A percentile compares a stretch with the other conserved stretches of the same genome.
These are phyloP conservation scores for Xestia sexstrigata DNA, from an alignment of 2,888 invertebrate species.

Conservation along the genomic window DNA sequence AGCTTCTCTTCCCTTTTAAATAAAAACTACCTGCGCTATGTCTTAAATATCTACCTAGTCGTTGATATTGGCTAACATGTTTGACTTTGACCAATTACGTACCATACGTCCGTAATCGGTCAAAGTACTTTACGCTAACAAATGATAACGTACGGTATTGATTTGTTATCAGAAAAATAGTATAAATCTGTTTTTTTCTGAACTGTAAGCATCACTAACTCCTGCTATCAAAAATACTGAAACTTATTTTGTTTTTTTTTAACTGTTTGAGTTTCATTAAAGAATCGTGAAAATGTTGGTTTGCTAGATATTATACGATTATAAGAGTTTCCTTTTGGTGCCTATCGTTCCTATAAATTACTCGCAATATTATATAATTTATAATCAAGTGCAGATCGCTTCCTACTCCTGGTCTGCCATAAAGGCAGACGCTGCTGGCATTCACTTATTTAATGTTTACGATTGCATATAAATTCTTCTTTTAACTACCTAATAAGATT, in stretches of 20 bases:
- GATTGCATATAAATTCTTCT: constrained; percentile 47
- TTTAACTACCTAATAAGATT: constrained; percentile 38
- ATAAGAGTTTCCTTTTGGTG: background rate
- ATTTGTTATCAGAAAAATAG: background rate
- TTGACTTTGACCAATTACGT: constrained; percentile 1
- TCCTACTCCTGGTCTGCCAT: constrained; percentile 52
- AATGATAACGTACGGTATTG: background rate
- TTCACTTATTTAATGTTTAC: constrained; percentile 53
- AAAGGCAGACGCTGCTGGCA: constrained; percentile 55
- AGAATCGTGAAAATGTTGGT: background rate
- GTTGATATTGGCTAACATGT: background rate
- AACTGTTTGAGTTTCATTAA: background rate
- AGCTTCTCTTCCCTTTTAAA: background rate
- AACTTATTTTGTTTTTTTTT: background rate
- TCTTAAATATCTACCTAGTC: background rate
- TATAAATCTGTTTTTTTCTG: too few relatives aligned
- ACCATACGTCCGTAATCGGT: background rate
- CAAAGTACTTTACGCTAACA: background rate
- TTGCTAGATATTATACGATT: background rate
- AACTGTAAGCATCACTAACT: background rate
- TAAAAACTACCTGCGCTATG: background rate
- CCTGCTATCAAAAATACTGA: background rate
- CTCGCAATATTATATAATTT: constrained; percentile 29
- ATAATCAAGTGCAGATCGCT: constrained; percentile 68
- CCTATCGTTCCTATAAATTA: constrained; percentile 8